Base-by-base conservation (phyloP, 2,113 vertebrate genomes). In the Mesocricetus auratus region DNA sequence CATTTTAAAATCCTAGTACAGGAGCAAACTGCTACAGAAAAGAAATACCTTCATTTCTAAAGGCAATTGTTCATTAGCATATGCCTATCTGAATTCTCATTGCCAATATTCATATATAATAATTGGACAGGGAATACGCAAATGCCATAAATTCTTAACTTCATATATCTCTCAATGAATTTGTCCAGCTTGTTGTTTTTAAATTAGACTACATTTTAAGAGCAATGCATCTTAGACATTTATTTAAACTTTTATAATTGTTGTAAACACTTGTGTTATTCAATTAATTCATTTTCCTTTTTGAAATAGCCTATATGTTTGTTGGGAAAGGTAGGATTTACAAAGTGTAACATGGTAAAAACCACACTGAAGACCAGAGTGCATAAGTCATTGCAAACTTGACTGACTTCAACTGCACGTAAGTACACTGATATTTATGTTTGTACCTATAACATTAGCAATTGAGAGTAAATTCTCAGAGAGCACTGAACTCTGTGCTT, bases 281-380 rank as follows among this genome's bases (percentile, higher is more conserved):
- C 15, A 69, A 83, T 53, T 75, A 56, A 75, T 7, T 24, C 64
- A 60, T 60, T n/a, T 86, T 89, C 11, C 5, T 83, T 7, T 94
- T 94, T 50, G 21, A 89, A 69, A 45, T 58, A 2, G 68, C 19
- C 7, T 77, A 94, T 86, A 9, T 66, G 66, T 60, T 36, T 86
- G 2, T 31, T 47, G 39, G 66, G 3, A 10, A 29, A 81, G 66
- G 42, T 5, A 22, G 50, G 79, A 60, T 68, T 75, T 62, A 83
- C 64, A 82, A 86, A 88, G 71, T 47, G 3, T 5, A 88, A n/a
- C 31, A 77, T 94, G 39, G 16, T 74, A 47, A 96, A 96, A 94
- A 90, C 3, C 5, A 56, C 10, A n/a, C 53, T 69, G 77, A 89
- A 64, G 81, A n/a, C 4, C n/a, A 69, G 47, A 68, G 24, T 9